Evolutionary conservation across 1,140 invertebrate species (phyloP).

Genomic region (Ceratina calcarata): DNA sequence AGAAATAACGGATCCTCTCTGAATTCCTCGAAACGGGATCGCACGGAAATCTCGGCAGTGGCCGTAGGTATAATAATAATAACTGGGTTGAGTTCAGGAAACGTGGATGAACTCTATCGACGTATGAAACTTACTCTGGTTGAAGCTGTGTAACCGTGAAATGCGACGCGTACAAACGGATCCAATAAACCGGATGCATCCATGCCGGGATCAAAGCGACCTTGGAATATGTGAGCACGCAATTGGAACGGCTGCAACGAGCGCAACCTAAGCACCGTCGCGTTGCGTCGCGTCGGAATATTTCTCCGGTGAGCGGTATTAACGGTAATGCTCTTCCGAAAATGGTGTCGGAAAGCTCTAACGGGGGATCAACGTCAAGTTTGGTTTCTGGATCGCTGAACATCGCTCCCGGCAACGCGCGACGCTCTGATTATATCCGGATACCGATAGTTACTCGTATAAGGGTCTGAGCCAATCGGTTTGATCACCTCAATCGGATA

Average conservation of each 20-base stretch:
- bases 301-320: not conserved
- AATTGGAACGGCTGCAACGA: conserved; percentile 79
- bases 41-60: not conserved
- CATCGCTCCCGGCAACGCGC: not conserved
- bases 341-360: not conserved
- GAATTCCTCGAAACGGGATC: not conserved
- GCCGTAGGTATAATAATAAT: not conserved
- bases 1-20: not conserved
- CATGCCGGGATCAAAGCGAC: conserved; percentile 81
- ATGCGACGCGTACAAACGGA: conserved; percentile 79
- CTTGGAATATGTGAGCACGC: conserved; percentile 83
- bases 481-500: too few species aligned
- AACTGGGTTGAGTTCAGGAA: not conserved
- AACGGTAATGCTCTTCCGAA: not conserved
- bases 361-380: conserved; percentile 7
- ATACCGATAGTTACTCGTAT: too few species aligned
- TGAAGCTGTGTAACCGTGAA: conserved; percentile 73
- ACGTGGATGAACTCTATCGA: conserved; percentile 25
- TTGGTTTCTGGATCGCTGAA: not conserved
- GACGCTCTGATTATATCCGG: too few species aligned
- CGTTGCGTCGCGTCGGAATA: not conserved
- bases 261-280: not conserved
- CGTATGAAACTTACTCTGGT: conserved; percentile 67
- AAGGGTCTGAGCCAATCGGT: too few species aligned
- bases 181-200: conserved; percentile 81